phyloP scores from a whole-genome alignment of 2,113 vertebrate species.

The Tragelaphus buxtoni region DNA sequence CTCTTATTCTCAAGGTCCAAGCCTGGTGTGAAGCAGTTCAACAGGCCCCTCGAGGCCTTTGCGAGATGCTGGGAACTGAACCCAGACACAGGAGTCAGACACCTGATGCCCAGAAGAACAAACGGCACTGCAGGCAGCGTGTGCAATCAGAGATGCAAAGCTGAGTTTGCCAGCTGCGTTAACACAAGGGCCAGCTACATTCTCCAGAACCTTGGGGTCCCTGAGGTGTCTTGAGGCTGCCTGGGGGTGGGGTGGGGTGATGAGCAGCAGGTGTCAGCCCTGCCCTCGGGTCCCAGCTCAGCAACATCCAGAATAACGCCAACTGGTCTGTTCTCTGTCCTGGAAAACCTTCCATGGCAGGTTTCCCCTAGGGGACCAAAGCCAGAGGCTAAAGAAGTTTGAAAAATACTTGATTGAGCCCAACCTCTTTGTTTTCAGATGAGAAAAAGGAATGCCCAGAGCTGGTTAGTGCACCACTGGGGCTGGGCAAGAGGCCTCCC shows the following conservation, averaged over 20 bases:
- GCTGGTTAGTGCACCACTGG: too few species aligned
- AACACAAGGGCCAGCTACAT: not conserved
- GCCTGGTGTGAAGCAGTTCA: not conserved
- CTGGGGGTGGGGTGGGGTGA: rapidly evolving
- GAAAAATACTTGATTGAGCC: not conserved
- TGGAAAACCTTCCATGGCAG: not conserved
- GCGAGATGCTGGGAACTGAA: not conserved
- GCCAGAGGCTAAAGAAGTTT: not conserved
- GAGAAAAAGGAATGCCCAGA: not conserved
- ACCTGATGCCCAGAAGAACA: rapidly evolving
- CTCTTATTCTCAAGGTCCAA: not conserved
- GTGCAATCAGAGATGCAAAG: not conserved
- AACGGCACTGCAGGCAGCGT: not conserved
- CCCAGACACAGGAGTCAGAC: not conserved
- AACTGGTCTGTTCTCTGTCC: not conserved
- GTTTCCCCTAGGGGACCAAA: not conserved
- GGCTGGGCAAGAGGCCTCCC: not conserved
- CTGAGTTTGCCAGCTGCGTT: not conserved
- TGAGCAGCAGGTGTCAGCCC: not conserved
- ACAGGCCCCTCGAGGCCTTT: not conserved
- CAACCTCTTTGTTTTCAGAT: not conserved
- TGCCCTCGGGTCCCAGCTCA: too few species aligned
- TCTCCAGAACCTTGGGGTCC: not conserved
- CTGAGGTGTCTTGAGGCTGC: not conserved
- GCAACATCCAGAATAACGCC: not conserved